These are phyloP conservation scores for Scophthalmus maximus DNA, from an alignment of 2,113 vertebrate species.

Conservation along the genomic window DNA sequence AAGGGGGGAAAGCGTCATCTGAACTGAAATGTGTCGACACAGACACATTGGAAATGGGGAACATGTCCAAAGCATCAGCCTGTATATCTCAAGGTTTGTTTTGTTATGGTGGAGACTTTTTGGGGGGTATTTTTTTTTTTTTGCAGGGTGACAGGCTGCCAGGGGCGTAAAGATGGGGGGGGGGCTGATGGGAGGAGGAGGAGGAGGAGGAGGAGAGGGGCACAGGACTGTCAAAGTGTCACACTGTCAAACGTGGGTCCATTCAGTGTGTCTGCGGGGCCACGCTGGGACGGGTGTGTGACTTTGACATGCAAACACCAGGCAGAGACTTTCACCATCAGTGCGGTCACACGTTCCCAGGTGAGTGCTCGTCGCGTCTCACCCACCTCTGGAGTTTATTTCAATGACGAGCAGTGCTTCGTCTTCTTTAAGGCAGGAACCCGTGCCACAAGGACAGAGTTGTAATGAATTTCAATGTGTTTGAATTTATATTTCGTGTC, in stretches of 20 bases:
- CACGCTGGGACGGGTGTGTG: slow-evolving; percentile 32
- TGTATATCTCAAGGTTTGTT: too few relatives aligned
- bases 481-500: not conserved
- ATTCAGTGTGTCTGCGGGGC: slow-evolving; percentile 47
- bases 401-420: not conserved
- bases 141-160: not conserved
- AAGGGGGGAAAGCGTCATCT: too few relatives aligned
- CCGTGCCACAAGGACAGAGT: too few relatives aligned
- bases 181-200: slow-evolving; percentile 14
- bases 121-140: slow-evolving; percentile 11
- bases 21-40: too few relatives aligned
- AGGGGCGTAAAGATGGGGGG: not conserved
- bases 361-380: too few relatives aligned
- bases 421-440: not conserved
- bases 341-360: slow-evolving; percentile 48
- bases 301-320: slow-evolving; percentile 77
- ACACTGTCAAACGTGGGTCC: slow-evolving; percentile 61
- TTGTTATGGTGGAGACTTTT: too few relatives aligned
- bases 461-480: too few relatives aligned
- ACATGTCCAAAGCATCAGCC: too few relatives aligned
- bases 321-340: slow-evolving; percentile 61
- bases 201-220: slow-evolving; percentile 13
- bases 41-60: too few relatives aligned
- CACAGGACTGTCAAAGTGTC: slow-evolving; percentile 59
- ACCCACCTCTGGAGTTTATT: too few relatives aligned